A percentile compares a stretch with the other conserved stretches of the same genome.
Conservation (phyloP, 1,140 invertebrate species). For the Drosophila setifemur region DNA sequence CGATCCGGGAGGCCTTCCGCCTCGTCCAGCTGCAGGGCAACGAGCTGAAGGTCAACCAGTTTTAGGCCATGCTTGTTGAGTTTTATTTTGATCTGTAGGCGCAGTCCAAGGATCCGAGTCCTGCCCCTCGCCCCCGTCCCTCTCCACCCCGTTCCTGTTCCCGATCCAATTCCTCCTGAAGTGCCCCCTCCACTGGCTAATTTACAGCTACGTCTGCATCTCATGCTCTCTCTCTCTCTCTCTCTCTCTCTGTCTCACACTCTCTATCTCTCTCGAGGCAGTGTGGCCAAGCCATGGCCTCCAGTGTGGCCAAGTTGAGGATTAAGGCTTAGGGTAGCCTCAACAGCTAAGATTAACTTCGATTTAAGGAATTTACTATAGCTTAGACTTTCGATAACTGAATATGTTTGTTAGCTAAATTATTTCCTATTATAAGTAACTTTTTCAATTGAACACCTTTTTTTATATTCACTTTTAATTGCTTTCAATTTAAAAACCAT, state of each 20-base stretch:
- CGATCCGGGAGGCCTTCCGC: constrained; percentile 80
- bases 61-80: constrained; percentile 82
- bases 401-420: too few species aligned
- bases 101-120: constrained; percentile 23
- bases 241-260: constrained; percentile 10
- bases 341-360: too few species aligned
- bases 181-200: constrained; percentile 22
- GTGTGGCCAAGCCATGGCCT: neutral
- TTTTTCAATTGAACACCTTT: too few species aligned
- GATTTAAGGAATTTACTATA: too few species aligned
- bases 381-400: too few species aligned
- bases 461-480: too few species aligned
- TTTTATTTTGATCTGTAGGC: constrained; percentile 82
- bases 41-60: constrained; percentile 81
- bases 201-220: constrained; percentile 45
- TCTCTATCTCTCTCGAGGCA: constrained; percentile 5
- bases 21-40: constrained; percentile 82
- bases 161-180: neutral
- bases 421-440: too few species aligned
- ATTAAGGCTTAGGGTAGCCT: too few species aligned
- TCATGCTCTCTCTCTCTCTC: constrained; percentile 18
- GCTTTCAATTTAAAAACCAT: too few species aligned
- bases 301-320: constrained; percentile 1
- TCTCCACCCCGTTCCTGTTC: neutral
- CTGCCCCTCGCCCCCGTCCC: neutral